Base-by-base conservation (phyloP, 2,888 invertebrate genomes). In the Lasioglossum morio region DNA sequence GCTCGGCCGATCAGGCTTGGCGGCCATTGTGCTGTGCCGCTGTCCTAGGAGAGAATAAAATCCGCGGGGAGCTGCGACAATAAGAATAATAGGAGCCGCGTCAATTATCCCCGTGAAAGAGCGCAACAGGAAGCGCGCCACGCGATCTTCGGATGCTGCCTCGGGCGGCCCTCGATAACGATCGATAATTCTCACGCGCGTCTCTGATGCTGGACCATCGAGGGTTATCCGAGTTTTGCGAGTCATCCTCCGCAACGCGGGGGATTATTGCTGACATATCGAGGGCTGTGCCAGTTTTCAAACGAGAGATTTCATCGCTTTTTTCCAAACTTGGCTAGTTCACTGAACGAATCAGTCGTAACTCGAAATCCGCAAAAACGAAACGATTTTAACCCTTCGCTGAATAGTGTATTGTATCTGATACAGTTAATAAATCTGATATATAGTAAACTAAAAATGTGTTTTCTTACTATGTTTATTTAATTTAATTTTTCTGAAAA, bases 61-160 rank as follows among this genome's bases (percentile, higher is more conserved):
- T 84, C 84, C 73, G 80, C 72, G 70, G 46, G 75, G 73, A 57
- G n/a, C 76, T 12, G 69, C 77, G 84, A 82, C 86, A 70, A 88
- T 79, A 86, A 89, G 88, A 88, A 88, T 88, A 89, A 87, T 87
- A 76, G 77, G 30, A 19, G 72, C 34, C 77, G 74, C 76, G 82
- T 82, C 87, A 79, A 89, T 89, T 89, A 89, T 86, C 69, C 72
- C 72, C 63, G 72, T 69, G 80, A 77, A 80, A 57, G 80, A 43
- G 85, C 46, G 77, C 84, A 77, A 84, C 63, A 72, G 79, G 81
- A 84, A 81, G 72, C 43, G 69, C 48, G 23, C 48, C 27, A 69
- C 83, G 77, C 73, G 79, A 83, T 83, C 74, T 57, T 60, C 37
- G 76, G 57, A 5, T 23, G 23, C 57, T 40, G n/a, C 75, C 48